These are phyloP conservation scores for Cydia strobilella DNA, from an alignment of 1,140 invertebrate genomes.

Conservation along the genomic window DNA sequence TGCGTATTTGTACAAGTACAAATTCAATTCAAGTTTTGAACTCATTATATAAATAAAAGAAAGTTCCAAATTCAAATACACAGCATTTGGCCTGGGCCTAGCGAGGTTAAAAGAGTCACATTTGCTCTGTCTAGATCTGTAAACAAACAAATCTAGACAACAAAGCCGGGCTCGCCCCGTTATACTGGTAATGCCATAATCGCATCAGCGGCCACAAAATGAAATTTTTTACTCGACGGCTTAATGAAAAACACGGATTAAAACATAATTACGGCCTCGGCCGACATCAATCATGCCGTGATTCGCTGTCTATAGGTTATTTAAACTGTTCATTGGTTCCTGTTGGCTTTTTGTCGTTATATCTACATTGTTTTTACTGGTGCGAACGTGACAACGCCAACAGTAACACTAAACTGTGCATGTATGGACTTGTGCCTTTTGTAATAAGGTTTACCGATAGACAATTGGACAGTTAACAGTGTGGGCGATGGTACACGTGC, in stretches of 20 bases:
- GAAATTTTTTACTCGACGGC: constrained; percentile 5
- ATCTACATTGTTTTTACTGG: background rate
- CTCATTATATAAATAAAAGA: too few relatives aligned
- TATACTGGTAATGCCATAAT: constrained; percentile 11
- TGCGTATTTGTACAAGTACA: too few relatives aligned
- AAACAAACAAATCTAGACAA: background rate
- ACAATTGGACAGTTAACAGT: too few relatives aligned
- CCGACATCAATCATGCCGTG: constrained; percentile 13
- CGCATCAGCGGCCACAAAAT: constrained; percentile 15
- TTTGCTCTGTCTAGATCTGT: background rate
- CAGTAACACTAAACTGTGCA: too few relatives aligned
- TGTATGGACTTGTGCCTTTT: too few relatives aligned
- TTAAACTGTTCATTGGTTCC: constrained; percentile 4
- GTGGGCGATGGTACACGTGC: too few relatives aligned
- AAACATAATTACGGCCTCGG: background rate
- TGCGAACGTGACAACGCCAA: background rate
- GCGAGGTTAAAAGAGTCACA: background rate
- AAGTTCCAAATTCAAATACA: too few relatives aligned
- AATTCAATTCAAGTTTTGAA: too few relatives aligned
- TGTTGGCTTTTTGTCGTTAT: background rate
- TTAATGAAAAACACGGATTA: constrained; percentile 21
- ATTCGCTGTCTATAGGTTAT: constrained; percentile 16
- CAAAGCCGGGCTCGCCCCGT: background rate
- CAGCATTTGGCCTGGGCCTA: too few relatives aligned
- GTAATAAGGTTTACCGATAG: too few relatives aligned